Base-by-base conservation (phyloP, 2,113 vertebrate genomes). In the Pelusios castaneus region DNA sequence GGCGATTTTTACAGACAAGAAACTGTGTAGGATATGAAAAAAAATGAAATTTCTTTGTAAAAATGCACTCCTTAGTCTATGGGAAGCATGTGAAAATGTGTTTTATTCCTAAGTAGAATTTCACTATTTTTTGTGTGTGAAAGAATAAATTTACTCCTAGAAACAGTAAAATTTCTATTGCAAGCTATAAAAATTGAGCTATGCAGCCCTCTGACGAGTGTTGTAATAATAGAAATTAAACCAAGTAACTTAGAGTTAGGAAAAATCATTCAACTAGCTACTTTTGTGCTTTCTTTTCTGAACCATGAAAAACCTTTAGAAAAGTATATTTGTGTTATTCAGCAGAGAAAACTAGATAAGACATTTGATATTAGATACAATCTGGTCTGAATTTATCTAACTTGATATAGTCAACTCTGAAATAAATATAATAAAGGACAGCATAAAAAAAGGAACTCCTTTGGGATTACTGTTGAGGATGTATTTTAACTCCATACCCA, bases 371-470 rank as follows among this genome's bases (percentile, higher is more conserved):
- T 87, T 85, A 93, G 38, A 87, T 76, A 4, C 14, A 92, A 43
- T 91, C 55, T 87, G 52, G 60, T 88, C 43, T 85, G 88, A 94
- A 95, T 95, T 95, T 93, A 83, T 16, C 76, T 89, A 76, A 80
- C 8, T n/a, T 95, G 84, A 91, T 41, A 49, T 8, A 3, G 1
- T 79, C 41, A 58, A 24, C 84, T 94, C 84, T 91, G 16, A 84
- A 82, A 86, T 1, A 86, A 60, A 85, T 80, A 5, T 78, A 73
- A 70, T 25, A 84, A 76, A 77, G 12, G 73, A 63, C 49, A 17
- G 0, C 92, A 70, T 34, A 83, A 80, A 76, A 25, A 25, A 76
- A 93, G 43, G 27, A 54, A 0, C 3, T 87, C 4, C 41, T 82
- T 89, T 89, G n/a, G 88, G 24, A 49, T 88, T n/a, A 10, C 24